Evolutionary conservation across 2,888 invertebrate species (phyloP), one percentile per base, ranked within the genome.

Genomic region (Tipula confusa): DNA sequence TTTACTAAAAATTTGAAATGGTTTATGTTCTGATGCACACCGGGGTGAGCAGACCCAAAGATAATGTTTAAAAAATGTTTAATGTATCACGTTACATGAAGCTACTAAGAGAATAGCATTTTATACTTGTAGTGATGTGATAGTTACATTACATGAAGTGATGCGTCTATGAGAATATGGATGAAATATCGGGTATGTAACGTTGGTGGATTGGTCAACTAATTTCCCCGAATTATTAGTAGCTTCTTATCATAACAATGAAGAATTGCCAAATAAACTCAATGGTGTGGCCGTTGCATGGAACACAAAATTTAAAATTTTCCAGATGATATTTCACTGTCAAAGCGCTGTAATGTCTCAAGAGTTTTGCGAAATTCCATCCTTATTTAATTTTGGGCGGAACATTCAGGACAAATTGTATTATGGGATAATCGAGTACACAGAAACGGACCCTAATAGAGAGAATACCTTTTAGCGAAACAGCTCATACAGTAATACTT

Each of bases 381-480:
- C 98, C 98, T 0, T 98, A 99, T 90, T 91, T 99, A 85, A 96
- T 99, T 86, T 92, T 99, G 85, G 99, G 99, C 84, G 99, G 99
- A 83, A 99, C 98, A 2, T 91, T 98, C 98, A 0, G 99, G 99
- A 0, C 99, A 99, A 90, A 98, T 99, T 86, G 99, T 99, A 33
- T 91, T 99, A 84, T 99, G 99, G 99, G 99, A 99, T 91, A 99
- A 98, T 89, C 93, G 99, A 87, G 97, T 97, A 9, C n/a, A n/a
- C 97, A 97, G 89, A 99, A 99, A 88, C 93, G 98, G 85, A 99
- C 99, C 1, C 99, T 99, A 0, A 96, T 99, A 85, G 99, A 99
- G 89, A 93, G 98, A 84, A 98, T 97, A 18, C 97, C 98, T 0
- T 91, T 99, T 13, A 98, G 98, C 11, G 97, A 98, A 0, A 93